phyloP scores from a whole-genome alignment of 2,797 vertebrate species.

The Lithobates pipiens region DNA sequence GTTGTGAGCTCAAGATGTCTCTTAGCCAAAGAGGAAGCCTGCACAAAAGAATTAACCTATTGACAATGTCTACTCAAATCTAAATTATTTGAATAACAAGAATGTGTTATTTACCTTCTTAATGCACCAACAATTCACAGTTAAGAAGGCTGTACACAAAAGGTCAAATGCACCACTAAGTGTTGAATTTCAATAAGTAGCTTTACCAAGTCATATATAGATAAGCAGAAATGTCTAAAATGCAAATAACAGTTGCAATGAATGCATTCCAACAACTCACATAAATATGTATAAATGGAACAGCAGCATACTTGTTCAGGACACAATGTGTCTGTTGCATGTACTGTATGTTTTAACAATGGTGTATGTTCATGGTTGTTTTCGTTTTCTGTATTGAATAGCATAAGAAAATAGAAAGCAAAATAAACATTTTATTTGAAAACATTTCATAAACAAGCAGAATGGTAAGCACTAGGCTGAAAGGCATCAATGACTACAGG shows the following conservation, averaged over 20 bases:
- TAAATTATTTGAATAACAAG: constrained; percentile 80
- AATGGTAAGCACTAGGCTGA: too few relatives aligned
- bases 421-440: too few relatives aligned
- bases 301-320: too few relatives aligned
- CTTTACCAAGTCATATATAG: constrained; percentile 55
- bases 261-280: constrained; percentile 35
- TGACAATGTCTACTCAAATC: constrained; percentile 79
- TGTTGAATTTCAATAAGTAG: constrained; percentile 76
- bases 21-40: constrained; percentile 75
- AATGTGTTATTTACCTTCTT: constrained; percentile 78
- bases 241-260: background rate
- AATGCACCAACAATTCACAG: constrained; percentile 79
- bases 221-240: constrained; percentile 55
- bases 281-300: too few relatives aligned
- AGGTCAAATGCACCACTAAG: constrained; percentile 74
- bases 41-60: constrained; percentile 81
- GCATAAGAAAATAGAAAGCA: too few relatives aligned
- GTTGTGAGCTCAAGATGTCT: constrained; percentile 76
- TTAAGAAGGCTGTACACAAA: constrained; percentile 75
- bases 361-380: too few relatives aligned
- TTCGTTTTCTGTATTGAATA: too few relatives aligned
- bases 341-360: too few relatives aligned
- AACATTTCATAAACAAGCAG: too few relatives aligned
- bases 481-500: too few relatives aligned
- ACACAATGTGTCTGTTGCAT: too few relatives aligned